These are phyloP conservation scores for Cyclura pinguis DNA, from an alignment of 2,797 vertebrate species.

Conservation along the genomic window DNA sequence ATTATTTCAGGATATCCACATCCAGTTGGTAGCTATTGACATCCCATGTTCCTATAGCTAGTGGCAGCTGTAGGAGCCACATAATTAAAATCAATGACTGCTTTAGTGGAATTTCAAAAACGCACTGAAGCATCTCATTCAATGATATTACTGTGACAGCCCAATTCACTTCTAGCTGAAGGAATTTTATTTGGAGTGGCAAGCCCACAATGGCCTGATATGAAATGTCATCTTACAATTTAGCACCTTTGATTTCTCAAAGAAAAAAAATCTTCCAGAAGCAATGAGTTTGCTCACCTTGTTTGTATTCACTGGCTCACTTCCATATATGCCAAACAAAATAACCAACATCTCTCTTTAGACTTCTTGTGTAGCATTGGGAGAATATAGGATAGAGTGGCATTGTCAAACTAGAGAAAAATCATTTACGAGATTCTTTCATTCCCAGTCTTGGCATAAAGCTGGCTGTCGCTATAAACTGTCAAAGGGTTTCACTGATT, in stretches of 20 bases:
- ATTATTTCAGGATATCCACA: slow-evolving; percentile 4
- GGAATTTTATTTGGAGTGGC: slow-evolving; percentile 12
- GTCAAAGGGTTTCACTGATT: slow-evolving; percentile 19
- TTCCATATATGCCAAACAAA: slow-evolving; percentile 24
- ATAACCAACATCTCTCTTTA: slow-evolving; percentile 35
- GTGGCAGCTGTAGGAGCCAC: not conserved
- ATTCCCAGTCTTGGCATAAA: slow-evolving; percentile 11
- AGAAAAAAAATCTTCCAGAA: slow-evolving; percentile 15
- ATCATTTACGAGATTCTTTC: slow-evolving; percentile 38
- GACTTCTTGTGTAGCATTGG: slow-evolving; percentile 4
- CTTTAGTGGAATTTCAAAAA: slow-evolving; percentile 36
- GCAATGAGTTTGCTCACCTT: slow-evolving; percentile 11
- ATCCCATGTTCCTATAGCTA: not conserved
- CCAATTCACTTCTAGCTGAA: slow-evolving; percentile 34
- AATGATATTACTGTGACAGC: not conserved
- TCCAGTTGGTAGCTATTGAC: not conserved
- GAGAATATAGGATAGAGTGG: slow-evolving; percentile 1
- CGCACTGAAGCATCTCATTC: slow-evolving; percentile 2
- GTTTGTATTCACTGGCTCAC: slow-evolving; percentile 26
- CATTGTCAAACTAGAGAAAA: slow-evolving; percentile 9
- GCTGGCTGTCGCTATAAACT: not conserved
- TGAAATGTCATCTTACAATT: slow-evolving; percentile 46
- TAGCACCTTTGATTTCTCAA: slow-evolving; percentile 18
- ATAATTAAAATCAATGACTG: slow-evolving; percentile 28
- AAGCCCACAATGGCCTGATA: slow-evolving; percentile 37